Percentiles rank a stretch among this genome's conserved stretches.
phyloP scores from a whole-genome alignment of 2,888 invertebrate genomes.

The Leptinotarsa haldemani region DNA sequence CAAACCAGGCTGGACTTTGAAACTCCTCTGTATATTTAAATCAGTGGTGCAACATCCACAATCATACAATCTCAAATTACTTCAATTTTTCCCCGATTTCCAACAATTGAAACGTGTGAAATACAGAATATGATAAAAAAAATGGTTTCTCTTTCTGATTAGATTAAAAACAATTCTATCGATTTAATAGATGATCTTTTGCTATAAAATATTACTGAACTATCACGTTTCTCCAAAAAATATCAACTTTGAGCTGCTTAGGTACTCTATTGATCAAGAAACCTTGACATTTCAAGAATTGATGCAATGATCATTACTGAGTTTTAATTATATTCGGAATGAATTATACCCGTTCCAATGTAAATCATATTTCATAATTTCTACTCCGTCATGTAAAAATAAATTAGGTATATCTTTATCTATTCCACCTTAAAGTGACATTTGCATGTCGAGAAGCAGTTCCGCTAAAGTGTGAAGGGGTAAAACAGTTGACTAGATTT shows the following conservation, averaged over 20 bases:
- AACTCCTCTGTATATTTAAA: no score
- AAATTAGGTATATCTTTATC: background rate
- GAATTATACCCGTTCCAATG: background rate
- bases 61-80: no score
- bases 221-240: background rate
- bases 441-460: background rate
- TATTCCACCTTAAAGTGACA: background rate
- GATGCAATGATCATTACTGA: constrained; percentile 3
- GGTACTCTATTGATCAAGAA: background rate
- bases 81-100: no score
- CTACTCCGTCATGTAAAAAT: background rate
- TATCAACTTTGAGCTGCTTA: background rate
- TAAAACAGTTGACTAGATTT: no score
- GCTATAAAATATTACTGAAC: background rate
- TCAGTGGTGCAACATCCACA: no score
- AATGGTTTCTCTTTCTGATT: no score
- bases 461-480: no score
- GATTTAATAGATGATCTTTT: no score
- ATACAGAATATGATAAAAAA: no score
- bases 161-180: no score
- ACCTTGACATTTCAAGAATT: constrained; percentile 12
- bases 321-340: background rate
- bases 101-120: no score
- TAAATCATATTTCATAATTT: background rate
- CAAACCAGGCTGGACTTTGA: no score